Conservation (phyloP, 2,113 vertebrate species). For the Solea solea region DNA sequence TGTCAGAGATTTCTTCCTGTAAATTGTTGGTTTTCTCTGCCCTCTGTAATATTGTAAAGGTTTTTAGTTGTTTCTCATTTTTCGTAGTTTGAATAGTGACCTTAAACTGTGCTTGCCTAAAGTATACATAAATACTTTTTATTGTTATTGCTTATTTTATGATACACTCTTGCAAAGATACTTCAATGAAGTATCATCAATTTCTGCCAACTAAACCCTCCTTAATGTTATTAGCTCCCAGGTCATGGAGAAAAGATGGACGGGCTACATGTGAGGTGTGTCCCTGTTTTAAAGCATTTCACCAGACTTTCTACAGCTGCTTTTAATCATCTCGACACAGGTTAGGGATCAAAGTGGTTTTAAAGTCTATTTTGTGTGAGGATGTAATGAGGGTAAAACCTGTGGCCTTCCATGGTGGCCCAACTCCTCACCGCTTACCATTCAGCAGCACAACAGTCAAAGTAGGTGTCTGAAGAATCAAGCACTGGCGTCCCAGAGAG, state of each 20-base stretch:
- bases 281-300: slow-evolving; percentile 4
- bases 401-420: slow-evolving; percentile 22
- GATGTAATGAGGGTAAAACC: slow-evolving; percentile 3
- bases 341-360: slow-evolving; percentile 24
- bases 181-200: too few relatives aligned
- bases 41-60: too few relatives aligned
- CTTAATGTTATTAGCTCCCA: background rate
- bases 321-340: slow-evolving; percentile 29
- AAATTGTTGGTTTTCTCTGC: too few relatives aligned
- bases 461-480: slow-evolving; percentile 20
- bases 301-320: slow-evolving; percentile 23
- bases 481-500: slow-evolving; percentile 24
- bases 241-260: slow-evolving; percentile 1
- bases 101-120: too few relatives aligned
- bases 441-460: background rate
- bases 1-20: too few relatives aligned
- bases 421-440: slow-evolving; percentile 9
- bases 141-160: too few relatives aligned
- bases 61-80: too few relatives aligned
- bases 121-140: too few relatives aligned
- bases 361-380: slow-evolving; percentile 19
- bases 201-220: too few relatives aligned
- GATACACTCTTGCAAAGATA: too few relatives aligned
- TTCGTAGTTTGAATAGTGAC: too few relatives aligned
- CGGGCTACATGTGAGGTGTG: background rate